Base-by-base conservation (phyloP, 2,113 vertebrate genomes). In the Ailurus styani region DNA sequence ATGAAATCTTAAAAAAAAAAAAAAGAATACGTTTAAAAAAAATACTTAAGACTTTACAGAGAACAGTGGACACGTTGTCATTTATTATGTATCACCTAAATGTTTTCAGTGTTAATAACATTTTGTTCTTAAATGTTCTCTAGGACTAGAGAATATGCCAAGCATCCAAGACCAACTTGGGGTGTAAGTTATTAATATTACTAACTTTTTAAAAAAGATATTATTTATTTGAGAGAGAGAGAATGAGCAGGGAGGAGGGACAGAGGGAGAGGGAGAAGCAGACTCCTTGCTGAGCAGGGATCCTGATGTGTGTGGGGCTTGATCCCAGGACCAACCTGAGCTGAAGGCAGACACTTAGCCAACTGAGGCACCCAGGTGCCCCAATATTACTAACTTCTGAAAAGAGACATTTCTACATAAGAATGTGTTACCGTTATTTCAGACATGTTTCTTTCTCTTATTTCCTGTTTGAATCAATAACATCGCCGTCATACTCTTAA, bases 91-190 rank as follows among this genome's bases (percentile, higher is more conserved):
- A 79, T 95, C 37, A 42, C 45, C 68, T 87, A 37, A 68, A 84
- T 88, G 17, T 84, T 66, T 23, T 95, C 31, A 31, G 1, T 91
- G 29, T 72, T 20, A 70, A 57, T 66, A 87, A 79, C 27, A 62
- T 52, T 95, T 96, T 91, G 42, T 95, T 91, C 50, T 47, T 82
- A 86, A 93, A 91, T 85, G 18, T 87, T 94, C 84, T 14, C 37
- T 10, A n/a, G 64, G 42, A 47, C 18, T 78, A 40, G 62, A 64
- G 54, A 96, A 29, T 90, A 42, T 47, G 54, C 29, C 29, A 89
- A 78, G 25, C 45, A 88, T 68, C 34, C 31, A 96, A 88, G 95
- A 75, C 50, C 37, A 84, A 8, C 40, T 90, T 91, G 1, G 70
- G 18, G 8, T 64, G 0, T 23, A 60, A 21, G 17, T 81, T 94